These are phyloP conservation scores for Xyrauchen texanus DNA, from an alignment of 2,113 vertebrate species.

Conservation along the genomic window DNA sequence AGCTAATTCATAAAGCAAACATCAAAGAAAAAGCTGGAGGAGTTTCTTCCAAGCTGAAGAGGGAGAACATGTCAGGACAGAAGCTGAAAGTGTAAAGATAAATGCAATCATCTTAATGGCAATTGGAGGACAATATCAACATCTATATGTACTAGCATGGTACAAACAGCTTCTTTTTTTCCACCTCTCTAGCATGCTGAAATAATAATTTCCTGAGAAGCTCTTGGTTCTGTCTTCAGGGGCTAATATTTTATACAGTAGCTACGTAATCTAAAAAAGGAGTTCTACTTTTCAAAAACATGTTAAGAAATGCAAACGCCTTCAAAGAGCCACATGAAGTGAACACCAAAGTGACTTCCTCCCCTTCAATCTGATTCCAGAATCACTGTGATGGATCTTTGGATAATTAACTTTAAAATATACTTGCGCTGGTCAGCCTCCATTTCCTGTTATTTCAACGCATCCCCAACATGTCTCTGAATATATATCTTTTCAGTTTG, in stretches of 20 bases:
- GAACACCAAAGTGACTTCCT: conserved; percentile 39
- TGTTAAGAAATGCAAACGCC: conserved; percentile 74
- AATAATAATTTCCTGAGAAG: conserved; percentile 45
- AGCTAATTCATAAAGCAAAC: conserved; percentile 70
- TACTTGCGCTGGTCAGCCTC: conserved; percentile 13
- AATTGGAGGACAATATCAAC: conserved; percentile 21
- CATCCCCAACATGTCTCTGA: not conserved
- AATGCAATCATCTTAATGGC: conserved; percentile 59
- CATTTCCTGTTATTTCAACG: not conserved
- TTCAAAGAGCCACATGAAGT: conserved; percentile 67
- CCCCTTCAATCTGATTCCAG: conserved; percentile 2
- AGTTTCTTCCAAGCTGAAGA: conserved; percentile 50
- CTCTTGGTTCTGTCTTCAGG: conserved; percentile 48
- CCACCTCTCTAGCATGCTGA: conserved; percentile 24
- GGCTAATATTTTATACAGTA: conserved; percentile 68
- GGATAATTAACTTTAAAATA: conserved; percentile 45
- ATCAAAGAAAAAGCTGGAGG: conserved; percentile 75
- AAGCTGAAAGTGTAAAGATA: conserved; percentile 61
- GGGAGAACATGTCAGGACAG: conserved; percentile 64
- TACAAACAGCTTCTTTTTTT: conserved; percentile 37
- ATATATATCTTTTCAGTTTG: not conserved
- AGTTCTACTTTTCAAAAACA: conserved; percentile 63
- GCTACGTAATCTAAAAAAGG: conserved; percentile 52
- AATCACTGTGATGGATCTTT: conserved; percentile 21
- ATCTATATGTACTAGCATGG: conserved; percentile 15